These are phyloP conservation scores for Charaxes varanes DNA, from an alignment of 1,140 invertebrate genomes.

Conservation along the genomic window DNA sequence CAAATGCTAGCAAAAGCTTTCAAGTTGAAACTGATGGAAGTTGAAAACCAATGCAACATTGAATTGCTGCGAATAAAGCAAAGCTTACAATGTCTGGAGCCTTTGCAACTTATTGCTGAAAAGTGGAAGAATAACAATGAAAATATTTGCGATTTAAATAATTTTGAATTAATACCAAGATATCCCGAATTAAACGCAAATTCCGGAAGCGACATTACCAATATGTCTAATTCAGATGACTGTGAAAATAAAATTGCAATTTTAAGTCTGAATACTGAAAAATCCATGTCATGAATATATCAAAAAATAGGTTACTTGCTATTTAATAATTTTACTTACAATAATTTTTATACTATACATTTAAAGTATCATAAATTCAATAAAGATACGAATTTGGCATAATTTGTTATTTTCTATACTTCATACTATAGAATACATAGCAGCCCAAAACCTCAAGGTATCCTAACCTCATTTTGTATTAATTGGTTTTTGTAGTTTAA, in stretches of 20 bases:
- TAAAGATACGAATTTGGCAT: no score
- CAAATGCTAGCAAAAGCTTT: slow-evolving; percentile 70
- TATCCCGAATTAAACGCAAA: slow-evolving; percentile 40
- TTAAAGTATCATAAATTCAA: no score
- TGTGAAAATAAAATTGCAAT: slow-evolving; percentile 17
- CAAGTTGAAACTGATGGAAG: slow-evolving; percentile 67
- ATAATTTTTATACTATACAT: background rate
- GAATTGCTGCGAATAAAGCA: slow-evolving; percentile 72
- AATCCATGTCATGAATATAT: background rate
- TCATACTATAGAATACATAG: no score
- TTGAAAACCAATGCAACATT: slow-evolving; percentile 75
- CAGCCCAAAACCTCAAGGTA: no score
- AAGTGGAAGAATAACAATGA: slow-evolving; percentile 51
- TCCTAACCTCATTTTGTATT: no score
- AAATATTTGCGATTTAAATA: slow-evolving; percentile 39
- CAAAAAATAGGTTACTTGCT: background rate
- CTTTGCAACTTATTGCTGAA: slow-evolving; percentile 59
- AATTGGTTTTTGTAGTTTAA: no score
- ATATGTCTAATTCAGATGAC: slow-evolving; percentile 16
- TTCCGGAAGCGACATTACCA: slow-evolving; percentile 29
- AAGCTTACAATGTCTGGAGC: slow-evolving; percentile 69
- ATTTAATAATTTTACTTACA: no score
- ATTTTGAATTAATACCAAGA: slow-evolving; percentile 48
- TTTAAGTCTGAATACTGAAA: background rate
- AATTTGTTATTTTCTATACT: no score